Evolutionary conservation across 2,888 invertebrate species (phyloP).

Genomic region (Arctia plantaginis): DNA sequence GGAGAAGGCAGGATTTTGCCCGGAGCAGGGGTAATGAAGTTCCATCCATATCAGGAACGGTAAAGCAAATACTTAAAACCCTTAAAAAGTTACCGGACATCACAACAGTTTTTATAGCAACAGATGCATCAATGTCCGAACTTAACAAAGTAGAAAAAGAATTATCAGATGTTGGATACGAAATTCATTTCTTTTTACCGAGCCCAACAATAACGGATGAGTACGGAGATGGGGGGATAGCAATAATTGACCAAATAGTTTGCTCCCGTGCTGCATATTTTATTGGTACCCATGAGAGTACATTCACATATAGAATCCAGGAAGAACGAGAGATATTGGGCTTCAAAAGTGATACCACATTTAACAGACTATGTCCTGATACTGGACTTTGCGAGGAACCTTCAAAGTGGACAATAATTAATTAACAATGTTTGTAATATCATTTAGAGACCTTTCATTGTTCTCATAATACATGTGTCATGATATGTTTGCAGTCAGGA

Average conservation of each 20-base stretch:
- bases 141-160: slow-evolving; percentile 75
- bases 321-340: slow-evolving; percentile 98
- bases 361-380: slow-evolving; percentile 93
- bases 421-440: slow-evolving; percentile 61
- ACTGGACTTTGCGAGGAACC: slow-evolving; percentile 89
- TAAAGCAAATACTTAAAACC: slow-evolving; percentile 89
- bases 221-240: slow-evolving; percentile 93
- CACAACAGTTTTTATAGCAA: slow-evolving; percentile 91
- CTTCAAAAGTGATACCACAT: slow-evolving; percentile 92
- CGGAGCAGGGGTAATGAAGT: slow-evolving; percentile 90
- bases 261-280: slow-evolving; percentile 95
- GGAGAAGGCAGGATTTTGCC: slow-evolving; percentile 95
- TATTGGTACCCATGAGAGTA: slow-evolving; percentile 97
- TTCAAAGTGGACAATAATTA: slow-evolving; percentile 91
- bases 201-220: slow-evolving; percentile 76
- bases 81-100: slow-evolving; percentile 80
- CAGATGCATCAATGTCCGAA: slow-evolving; percentile 91
- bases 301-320: slow-evolving; percentile 98
- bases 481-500: too few species aligned
- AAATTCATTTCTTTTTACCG: slow-evolving; percentile 73
- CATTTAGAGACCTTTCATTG: too few species aligned
- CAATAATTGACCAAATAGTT: slow-evolving; percentile 98
- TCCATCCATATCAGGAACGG: slow-evolving; percentile 92
- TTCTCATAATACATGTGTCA: too few species aligned
- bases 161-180: slow-evolving; percentile 71